Base-by-base conservation (phyloP, 2,888 invertebrate species). In the Erebia palarica region DNA sequence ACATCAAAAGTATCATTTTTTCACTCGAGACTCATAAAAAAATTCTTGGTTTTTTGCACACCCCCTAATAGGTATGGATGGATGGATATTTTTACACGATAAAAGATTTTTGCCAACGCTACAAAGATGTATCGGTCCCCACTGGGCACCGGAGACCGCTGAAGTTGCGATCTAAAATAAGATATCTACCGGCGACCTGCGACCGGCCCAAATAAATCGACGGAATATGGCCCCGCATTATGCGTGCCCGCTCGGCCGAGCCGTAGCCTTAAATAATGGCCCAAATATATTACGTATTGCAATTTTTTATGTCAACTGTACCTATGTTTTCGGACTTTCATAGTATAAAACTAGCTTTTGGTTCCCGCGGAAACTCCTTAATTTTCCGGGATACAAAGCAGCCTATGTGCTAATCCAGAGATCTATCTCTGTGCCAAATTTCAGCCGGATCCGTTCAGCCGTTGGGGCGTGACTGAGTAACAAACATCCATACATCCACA, bases 161-260 rank as follows among this genome's bases (percentile, higher is more conserved):
- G 88, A 83, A 81, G 78, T 80, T 78, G 83, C 84, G 85, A 86
- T 88, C 85, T 81, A 82, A 84, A 88, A 85, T 88, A 86, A 88
- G 88, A 89, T 88, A 88, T 86, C 85, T 82, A 82, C 80, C 75
- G 84, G 75, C 82, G 83, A 83, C 84, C 87, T 86, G 81, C 66
- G 71, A 70, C 72, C 74, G 74, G 71, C 64, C 70, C 60, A 79
- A 84, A 87, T 89, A 87, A 87, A 88, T 88, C 84, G 80, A 81
- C 82, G 76, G 78, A 84, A 86, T 87, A 87, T 86, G 77, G 78
- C 78, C 78, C 77, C 71, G 79, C 74, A 76, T 76, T 76, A 78
- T 77, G 77, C 78, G 77, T 76, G 78, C 70, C 72, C 73, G 58
- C 70, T 70, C 71, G 65, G 21, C 70, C 72, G 67, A 65, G 64